Base-by-base conservation (phyloP, 2,113 vertebrate species). In the Chamaetylas fuelleborni region DNA sequence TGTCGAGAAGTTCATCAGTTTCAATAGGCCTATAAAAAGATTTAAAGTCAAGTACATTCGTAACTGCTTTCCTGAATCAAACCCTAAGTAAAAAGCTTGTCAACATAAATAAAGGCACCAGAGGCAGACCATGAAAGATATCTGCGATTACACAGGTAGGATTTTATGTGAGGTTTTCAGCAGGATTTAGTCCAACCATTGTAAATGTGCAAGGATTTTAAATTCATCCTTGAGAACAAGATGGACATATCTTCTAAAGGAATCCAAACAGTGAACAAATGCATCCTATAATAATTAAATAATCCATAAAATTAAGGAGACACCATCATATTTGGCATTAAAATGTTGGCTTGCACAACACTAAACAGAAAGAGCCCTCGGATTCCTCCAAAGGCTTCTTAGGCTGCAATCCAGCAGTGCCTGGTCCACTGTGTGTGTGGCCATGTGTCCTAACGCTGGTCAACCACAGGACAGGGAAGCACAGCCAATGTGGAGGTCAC, bases 51-150 rank as follows among this genome's bases (percentile, higher is more conserved):
- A 84, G 56, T 33, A 64, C 31, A 81, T 64, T 74, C 0, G 1
- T 74, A 95, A 88, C 53, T 60, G 76, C 86, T 86, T 94, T 90
- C 67, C 82, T 92, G 90, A 93, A 88, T 86, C 60, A 94, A 88
- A 56, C 7, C 26, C 31, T 69, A 50, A 91, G 71, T 70, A 83
- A 96, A 95, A 87, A 83, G 60, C 80, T 83, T 90, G 64, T 96
- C 93, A 88, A 93, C 34, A 86, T 90, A 92, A 96, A 93, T 88
- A 94, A 92, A 92, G 64, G 69, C 4, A 9, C 20, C 33, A 81
- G 53, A 85, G 38, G 36, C 58, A 81, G 85, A 83, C 36, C 47
- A 34, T 28, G 53, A 94, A 93, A 77, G 42, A 25, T 82, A 82
- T 4, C 70, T 62, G 43, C 0, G 5, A 88, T 56, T 91, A 82